phyloP scores from a whole-genome alignment of 2,888 invertebrate species.

The Theretra japonica region DNA sequence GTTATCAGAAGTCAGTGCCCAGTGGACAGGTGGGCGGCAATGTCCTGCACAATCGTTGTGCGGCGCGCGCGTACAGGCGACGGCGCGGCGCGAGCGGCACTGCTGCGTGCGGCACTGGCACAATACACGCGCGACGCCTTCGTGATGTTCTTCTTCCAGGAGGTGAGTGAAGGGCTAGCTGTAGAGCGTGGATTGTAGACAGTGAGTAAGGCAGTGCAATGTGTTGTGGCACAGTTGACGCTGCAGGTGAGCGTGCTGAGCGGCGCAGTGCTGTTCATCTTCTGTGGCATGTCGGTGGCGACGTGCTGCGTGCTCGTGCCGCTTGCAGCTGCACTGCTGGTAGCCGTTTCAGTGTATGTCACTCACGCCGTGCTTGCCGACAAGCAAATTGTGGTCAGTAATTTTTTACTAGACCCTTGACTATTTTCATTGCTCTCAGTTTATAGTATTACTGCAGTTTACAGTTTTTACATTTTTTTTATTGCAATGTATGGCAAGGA shows the following conservation, averaged over 20 bases:
- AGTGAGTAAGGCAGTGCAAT: not conserved
- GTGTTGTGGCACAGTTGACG: constrained; percentile 11
- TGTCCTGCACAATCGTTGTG: constrained; percentile 15
- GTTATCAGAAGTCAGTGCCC: not conserved
- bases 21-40: not conserved
- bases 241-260: constrained; percentile 76
- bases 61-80: constrained; percentile 7
- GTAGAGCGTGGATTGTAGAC: no score
- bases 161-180: not conserved
- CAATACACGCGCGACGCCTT: constrained; percentile 41
- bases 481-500: no score
- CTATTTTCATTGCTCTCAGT: no score
- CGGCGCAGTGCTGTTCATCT: constrained; percentile 88
- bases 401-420: no score
- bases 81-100: not conserved
- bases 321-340: not conserved
- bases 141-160: constrained; percentile 49
- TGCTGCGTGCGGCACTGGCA: not conserved
- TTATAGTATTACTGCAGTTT: no score
- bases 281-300: constrained; percentile 76
- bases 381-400: constrained; percentile 6
- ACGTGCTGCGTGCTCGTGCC: constrained; percentile 27
- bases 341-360: not conserved
- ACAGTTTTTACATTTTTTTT: no score
- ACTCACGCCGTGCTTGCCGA: constrained; percentile 7